Conservation (phyloP, 1,140 invertebrate genomes). For the Lamellibrachia luymesi region DNA sequence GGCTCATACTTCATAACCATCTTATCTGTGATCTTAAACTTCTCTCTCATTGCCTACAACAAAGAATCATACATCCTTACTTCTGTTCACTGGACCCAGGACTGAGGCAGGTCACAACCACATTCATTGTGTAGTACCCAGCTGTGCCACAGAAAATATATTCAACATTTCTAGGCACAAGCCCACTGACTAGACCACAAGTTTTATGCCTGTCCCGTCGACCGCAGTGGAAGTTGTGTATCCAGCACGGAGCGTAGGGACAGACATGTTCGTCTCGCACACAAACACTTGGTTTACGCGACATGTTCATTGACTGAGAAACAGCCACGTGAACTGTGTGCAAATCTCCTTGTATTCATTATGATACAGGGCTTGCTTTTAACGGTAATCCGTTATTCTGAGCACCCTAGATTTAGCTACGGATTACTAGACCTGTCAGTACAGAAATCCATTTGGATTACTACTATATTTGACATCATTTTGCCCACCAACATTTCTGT, state of each 20-base stretch:
- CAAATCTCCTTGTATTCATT: not conserved
- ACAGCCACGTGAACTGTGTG: not conserved
- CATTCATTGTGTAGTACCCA: too few species aligned
- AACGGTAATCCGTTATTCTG: too few species aligned
- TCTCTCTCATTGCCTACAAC: constrained; percentile 78
- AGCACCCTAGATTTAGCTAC: too few species aligned
- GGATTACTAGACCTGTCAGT: too few species aligned
- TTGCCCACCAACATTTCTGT: too few species aligned
- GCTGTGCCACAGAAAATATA: not conserved
- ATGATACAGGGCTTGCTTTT: too few species aligned
- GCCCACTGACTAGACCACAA: not conserved
- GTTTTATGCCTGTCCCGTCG: not conserved
- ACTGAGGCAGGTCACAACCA: too few species aligned
- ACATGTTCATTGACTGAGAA: not conserved
- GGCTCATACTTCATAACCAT: constrained; percentile 86
- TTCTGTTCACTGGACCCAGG: too few species aligned
- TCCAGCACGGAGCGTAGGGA: not conserved
- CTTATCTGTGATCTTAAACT: constrained; percentile 87
- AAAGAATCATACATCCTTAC: constrained; percentile 10
- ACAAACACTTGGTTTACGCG: not conserved
- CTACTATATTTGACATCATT: too few species aligned
- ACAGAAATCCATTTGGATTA: too few species aligned
- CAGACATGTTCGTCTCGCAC: not conserved
- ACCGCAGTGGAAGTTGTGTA: not conserved
- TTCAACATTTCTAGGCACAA: not conserved